Base-by-base conservation (phyloP, 2,888 invertebrate genomes). In the Caenorhabditis afra region DNA sequence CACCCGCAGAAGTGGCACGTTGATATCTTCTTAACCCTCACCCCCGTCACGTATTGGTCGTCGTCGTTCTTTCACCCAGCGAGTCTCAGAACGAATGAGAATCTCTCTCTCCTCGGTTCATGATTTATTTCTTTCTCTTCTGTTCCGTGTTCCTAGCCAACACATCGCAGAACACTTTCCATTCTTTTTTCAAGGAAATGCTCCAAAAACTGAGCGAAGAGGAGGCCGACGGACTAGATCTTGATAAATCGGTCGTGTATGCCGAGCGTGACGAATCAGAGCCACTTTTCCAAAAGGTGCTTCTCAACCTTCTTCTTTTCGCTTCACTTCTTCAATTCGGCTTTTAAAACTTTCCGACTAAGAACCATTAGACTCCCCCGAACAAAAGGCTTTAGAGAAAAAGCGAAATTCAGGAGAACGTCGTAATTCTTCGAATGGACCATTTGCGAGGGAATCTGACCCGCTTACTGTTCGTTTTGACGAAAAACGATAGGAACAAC, bases 201-300 rank as follows among this genome's bases (percentile, higher is more conserved):
- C 70, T 77, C 55, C 62, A 77, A 71, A 70, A 58, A 52, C 29
- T 77, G 68, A 77, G 64, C 52, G 68, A 68, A 58, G 75, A 75
- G 57, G 82, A 77, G 37, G 76, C 71, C 52, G 77, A 75, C 41
- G 75, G 74, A 61, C 47, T 76, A 66, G 79, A 80, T 75, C 64
- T 81, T 65, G 82, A 82, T 59, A 79, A 74, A 70, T 83, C 80
- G 58, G 82, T 85, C 39, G 67, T 85, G 62, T 85, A 87, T 70
- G 85, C 86, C 65, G 81, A 86, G 53, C 85, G 85, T 59, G 86
- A 87, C 55, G 87, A 87, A 66, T 81, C 81, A 65, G 86, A 86
- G 41, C 86, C 86, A 39, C 78, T 78, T 78, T 73, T 78, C 23
- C 49, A 53, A 18, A 78, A 78, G 78, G 78, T 78, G 71, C 73